Evolutionary conservation across 92 coral and sea anemone species (phyloP).

Genomic region (Phenganax subtilis): DNA sequence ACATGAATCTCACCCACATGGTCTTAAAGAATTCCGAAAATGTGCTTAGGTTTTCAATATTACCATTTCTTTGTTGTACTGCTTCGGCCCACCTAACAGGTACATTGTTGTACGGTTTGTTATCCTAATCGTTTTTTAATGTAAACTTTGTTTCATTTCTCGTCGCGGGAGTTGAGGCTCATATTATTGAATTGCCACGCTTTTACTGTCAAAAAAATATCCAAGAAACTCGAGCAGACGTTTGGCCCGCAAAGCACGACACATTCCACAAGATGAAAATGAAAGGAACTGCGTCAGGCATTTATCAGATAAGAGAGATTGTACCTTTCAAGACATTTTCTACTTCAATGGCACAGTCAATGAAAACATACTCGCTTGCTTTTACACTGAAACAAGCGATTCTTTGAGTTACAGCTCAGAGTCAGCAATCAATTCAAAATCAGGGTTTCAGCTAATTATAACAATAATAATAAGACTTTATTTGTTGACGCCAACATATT

Average conservation of each 20-base stretch:
- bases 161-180: neutral
- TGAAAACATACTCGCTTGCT: too few relatives aligned
- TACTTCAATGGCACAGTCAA: too few relatives aligned
- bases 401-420: too few relatives aligned
- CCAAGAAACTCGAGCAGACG: conserved; percentile 9
- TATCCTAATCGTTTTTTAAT: neutral
- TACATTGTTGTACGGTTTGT: neutral
- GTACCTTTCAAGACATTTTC: neutral
- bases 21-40: neutral
- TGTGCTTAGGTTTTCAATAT: conserved; percentile 12
- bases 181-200: neutral
- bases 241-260: neutral
- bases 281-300: neutral
- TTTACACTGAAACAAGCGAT: too few relatives aligned
- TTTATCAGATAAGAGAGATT: too few relatives aligned
- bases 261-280: conserved; percentile 1
- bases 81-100: neutral
- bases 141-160: neutral
- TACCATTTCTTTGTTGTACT: conserved; percentile 3
- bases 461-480: too few relatives aligned
- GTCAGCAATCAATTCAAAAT: too few relatives aligned
- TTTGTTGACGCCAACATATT: too few relatives aligned
- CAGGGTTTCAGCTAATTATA: too few relatives aligned
- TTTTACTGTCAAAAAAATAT: neutral
- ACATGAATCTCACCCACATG: neutral